phyloP scores from a whole-genome alignment of 2,113 vertebrate genomes.

The Dipodomys spectabilis region DNA sequence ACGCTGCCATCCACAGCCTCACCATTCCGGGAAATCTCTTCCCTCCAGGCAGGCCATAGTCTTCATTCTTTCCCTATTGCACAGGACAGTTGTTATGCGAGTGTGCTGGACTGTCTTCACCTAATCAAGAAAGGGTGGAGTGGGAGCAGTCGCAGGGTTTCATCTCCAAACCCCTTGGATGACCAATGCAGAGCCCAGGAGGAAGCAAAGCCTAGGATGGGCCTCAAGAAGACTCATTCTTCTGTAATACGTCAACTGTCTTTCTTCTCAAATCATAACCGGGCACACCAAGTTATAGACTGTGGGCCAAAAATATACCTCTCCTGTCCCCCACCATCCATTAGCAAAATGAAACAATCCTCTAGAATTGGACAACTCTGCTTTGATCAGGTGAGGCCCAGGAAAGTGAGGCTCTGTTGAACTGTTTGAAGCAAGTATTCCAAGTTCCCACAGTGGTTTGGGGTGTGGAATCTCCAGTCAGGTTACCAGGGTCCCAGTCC shows the following conservation, averaged over 20 bases:
- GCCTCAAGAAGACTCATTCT: neutral
- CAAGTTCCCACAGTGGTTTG: neutral
- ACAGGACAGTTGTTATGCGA: neutral
- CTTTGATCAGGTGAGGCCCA: neutral
- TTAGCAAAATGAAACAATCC: neutral
- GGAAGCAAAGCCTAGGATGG: too few relatives aligned
- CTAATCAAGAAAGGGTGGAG: neutral
- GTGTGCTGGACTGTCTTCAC: neutral
- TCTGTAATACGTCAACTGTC: neutral
- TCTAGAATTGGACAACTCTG: neutral
- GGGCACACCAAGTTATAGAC: too few relatives aligned
- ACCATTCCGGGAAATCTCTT: neutral
- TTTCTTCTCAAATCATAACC: neutral
- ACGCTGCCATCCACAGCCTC: fast-evolving
- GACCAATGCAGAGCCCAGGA: neutral
- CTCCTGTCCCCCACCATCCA: neutral
- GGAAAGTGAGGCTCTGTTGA: neutral
- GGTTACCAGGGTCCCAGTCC: neutral
- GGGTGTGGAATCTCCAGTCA: neutral
- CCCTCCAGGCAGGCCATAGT: neutral
- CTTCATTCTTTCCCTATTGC: too few relatives aligned
- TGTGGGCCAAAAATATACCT: neutral
- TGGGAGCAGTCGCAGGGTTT: neutral
- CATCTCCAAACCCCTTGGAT: neutral
- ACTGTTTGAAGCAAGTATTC: neutral